Conservation (phyloP, 2,113 vertebrate species). For the Leucosticte australis region DNA sequence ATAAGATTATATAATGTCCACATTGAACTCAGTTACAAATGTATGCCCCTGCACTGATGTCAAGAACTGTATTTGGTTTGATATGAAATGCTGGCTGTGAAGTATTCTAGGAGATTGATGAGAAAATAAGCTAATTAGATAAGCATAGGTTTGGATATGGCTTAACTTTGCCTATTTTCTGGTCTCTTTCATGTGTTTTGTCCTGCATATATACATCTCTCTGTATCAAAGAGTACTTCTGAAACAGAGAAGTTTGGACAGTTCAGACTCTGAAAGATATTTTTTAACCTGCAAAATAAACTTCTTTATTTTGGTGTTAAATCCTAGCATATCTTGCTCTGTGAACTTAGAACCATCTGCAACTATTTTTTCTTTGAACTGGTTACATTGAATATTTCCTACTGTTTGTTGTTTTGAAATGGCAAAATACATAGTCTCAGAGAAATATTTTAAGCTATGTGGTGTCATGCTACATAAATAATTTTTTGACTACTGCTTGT, state of each 20-base stretch:
- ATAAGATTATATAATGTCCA: background rate
- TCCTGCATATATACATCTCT: background rate
- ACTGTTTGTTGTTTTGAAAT: background rate
- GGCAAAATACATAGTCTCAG: background rate
- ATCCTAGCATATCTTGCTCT: background rate
- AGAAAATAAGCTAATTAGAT: background rate
- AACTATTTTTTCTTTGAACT: background rate
- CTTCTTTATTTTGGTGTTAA: background rate
- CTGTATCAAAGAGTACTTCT: background rate
- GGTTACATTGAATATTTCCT: background rate
- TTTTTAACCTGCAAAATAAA: background rate
- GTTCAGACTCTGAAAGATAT: background rate
- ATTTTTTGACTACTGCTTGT: background rate
- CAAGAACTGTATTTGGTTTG: background rate
- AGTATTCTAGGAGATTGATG: background rate
- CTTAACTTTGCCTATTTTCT: background rate
- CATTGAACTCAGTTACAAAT: background rate
- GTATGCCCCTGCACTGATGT: background rate
- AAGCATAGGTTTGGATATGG: background rate
- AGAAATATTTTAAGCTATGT: background rate
- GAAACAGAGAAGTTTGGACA: background rate
- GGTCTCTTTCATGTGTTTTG: background rate
- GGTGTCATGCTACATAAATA: background rate
- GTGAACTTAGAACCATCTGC: background rate
- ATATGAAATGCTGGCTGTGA: background rate